Percentiles rank a stretch among this genome's conserved stretches.
These are phyloP conservation scores for Napeogenes inachia DNA, from an alignment of 2,888 invertebrate species.

Conservation along the genomic window DNA sequence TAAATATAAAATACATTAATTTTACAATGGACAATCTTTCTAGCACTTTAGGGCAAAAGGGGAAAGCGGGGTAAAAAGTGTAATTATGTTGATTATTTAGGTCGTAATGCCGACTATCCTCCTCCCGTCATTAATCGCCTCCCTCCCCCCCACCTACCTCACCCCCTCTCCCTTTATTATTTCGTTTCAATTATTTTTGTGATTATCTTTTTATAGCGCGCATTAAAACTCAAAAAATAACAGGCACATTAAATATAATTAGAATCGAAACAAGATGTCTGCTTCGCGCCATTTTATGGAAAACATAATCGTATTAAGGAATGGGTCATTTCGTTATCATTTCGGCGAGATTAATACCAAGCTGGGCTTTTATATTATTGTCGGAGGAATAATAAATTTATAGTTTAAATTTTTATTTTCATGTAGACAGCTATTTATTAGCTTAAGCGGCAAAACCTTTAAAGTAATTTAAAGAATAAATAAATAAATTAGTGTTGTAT, in stretches of 20 bases:
- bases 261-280: constrained; percentile 72
- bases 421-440: too few relatives aligned
- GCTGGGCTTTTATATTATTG: constrained; percentile 9
- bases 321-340: constrained; percentile 25
- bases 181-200: constrained; percentile 78
- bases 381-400: neutral
- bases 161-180: constrained; percentile 65
- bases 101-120: constrained; percentile 74
- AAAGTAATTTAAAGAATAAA: too few relatives aligned
- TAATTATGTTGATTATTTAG: constrained; percentile 78
- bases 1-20: neutral
- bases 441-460: too few relatives aligned
- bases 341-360: constrained; percentile 20
- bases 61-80: constrained; percentile 71
- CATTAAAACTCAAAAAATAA: constrained; percentile 76
- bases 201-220: constrained; percentile 76
- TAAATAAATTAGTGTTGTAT: too few relatives aligned
- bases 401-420: constrained; percentile 7
- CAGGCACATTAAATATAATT: constrained; percentile 73
- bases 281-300: constrained; percentile 45
- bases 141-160: constrained; percentile 44
- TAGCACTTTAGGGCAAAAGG: constrained; percentile 47
- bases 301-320: constrained; percentile 27
- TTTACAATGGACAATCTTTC: neutral
- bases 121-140: constrained; percentile 69